Conservation (phyloP, 2,888 invertebrate species). For the Apamea epomidion region DNA sequence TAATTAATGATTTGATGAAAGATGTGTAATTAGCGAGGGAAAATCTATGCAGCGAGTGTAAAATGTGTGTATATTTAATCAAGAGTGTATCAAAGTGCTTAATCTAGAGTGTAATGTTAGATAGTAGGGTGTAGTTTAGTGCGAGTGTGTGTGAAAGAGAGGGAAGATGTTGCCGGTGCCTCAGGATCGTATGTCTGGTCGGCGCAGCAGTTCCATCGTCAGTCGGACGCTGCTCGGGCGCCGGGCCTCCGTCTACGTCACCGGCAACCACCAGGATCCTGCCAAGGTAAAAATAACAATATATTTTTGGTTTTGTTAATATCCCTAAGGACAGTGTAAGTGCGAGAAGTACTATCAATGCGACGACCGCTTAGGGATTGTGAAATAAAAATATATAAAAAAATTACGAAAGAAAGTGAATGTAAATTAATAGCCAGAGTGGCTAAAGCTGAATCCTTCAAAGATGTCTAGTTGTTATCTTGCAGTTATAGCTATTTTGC, state of each 20-base stretch:
- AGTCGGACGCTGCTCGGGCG: conserved; percentile 92
- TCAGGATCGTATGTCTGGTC: conserved; percentile 90
- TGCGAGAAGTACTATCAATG: not conserved
- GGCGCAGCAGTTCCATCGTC: conserved; percentile 92
- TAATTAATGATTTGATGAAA: conserved; percentile 49
- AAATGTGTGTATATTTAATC: conserved; percentile 38
- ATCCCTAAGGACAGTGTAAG: not conserved
- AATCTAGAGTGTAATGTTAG: conserved; percentile 42
- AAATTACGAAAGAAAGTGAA: not conserved
- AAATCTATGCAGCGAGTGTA: conserved; percentile 30
- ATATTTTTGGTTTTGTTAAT: not conserved
- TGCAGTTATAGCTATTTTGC: not conserved
- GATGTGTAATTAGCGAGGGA: conserved; percentile 48
- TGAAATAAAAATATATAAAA: not conserved
- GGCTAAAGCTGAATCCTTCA: not conserved
- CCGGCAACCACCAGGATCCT: conserved; percentile 91
- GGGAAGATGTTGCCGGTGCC: conserved; percentile 88
- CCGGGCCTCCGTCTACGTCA: conserved; percentile 92
- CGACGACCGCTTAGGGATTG: no score
- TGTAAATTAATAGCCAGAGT: no score
- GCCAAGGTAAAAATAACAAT: conserved; percentile 89
- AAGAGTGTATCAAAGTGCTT: conserved; percentile 37
- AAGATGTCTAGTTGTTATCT: not conserved
- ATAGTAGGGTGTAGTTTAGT: conserved; percentile 35
- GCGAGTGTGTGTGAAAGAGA: conserved; percentile 48